These are phyloP conservation scores for Himalopsyche tibetana DNA, from an alignment of 2,888 invertebrate species.

Conservation along the genomic window DNA sequence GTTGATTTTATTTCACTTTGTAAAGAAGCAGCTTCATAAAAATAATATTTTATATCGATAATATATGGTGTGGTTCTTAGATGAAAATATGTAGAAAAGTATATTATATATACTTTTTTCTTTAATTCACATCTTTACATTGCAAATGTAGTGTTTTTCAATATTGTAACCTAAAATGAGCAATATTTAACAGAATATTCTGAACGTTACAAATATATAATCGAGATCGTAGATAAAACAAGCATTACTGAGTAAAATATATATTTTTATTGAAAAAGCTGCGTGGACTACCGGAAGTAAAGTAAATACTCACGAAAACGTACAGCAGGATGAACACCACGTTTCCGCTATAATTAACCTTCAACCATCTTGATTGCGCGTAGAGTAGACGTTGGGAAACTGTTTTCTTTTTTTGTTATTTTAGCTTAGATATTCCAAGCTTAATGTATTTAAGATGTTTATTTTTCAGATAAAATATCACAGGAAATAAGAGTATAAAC, in stretches of 20 bases:
- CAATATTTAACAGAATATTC: too few species aligned
- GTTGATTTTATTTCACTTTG: too few species aligned
- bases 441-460: not conserved
- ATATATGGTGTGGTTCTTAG: too few species aligned
- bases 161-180: too few species aligned
- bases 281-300: constrained; percentile 52
- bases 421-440: not conserved
- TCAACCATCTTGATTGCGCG: constrained; percentile 50
- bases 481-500: not conserved
- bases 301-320: constrained; percentile 45
- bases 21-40: too few species aligned
- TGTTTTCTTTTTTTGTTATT: constrained; percentile 29
- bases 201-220: too few species aligned
- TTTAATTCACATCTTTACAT: too few species aligned
- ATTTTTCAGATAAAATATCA: not conserved
- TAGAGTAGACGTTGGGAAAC: constrained; percentile 36
- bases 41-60: too few species aligned
- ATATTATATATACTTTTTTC: too few species aligned
- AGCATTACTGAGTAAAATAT: not conserved
- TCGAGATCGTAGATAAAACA: too few species aligned
- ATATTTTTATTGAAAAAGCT: constrained; percentile 39
- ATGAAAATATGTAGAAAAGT: too few species aligned
- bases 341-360: constrained; percentile 60
- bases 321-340: constrained; percentile 50
- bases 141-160: too few species aligned